Percentiles rank a stretch among this genome's conserved stretches.
These are phyloP conservation scores for Varanus komodoensis DNA, from an alignment of 2,113 vertebrate species.

Conservation along the genomic window DNA sequence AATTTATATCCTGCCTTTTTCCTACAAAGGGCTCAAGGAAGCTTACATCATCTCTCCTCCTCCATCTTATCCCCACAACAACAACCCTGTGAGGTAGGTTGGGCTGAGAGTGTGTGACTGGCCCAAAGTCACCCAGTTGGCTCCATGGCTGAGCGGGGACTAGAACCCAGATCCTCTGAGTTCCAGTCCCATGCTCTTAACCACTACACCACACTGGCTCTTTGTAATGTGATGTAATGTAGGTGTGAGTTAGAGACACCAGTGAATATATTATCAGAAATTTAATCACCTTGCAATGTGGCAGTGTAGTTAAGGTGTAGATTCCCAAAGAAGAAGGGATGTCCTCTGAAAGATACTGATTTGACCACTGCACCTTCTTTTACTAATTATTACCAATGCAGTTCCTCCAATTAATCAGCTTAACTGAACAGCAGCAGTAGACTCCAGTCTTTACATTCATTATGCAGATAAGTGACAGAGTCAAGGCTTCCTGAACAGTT, in stretches of 20 bases:
- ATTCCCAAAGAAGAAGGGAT: constrained; percentile 58
- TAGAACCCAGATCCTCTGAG: too few species aligned
- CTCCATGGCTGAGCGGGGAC: too few species aligned
- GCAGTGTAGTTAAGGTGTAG: constrained; percentile 63
- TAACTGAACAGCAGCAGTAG: constrained; percentile 72
- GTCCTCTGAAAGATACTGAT: constrained; percentile 73
- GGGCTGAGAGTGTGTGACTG: too few species aligned
- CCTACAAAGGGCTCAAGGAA: too few species aligned
- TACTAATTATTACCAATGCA: constrained; percentile 80
- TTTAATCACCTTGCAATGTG: constrained; percentile 52
- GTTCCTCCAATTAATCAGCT: constrained; percentile 76
- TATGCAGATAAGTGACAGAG: constrained; percentile 78
- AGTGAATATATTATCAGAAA: constrained; percentile 59
- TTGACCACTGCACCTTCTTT: constrained; percentile 74
- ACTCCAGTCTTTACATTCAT: constrained; percentile 76
- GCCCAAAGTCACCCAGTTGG: too few species aligned
- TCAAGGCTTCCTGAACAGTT: constrained; percentile 63
- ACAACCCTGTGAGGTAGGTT: too few species aligned
- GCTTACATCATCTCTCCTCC: too few species aligned
- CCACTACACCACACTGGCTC: too few species aligned
- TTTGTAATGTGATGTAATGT: constrained; percentile 25
- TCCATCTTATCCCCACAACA: too few species aligned
- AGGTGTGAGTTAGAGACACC: constrained; percentile 39
- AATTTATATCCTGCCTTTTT: too few species aligned
- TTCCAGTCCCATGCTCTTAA: too few species aligned